These are phyloP conservation scores for Eulemur rubriventer DNA, from an alignment of 2,797 vertebrate species.

Conservation along the genomic window DNA sequence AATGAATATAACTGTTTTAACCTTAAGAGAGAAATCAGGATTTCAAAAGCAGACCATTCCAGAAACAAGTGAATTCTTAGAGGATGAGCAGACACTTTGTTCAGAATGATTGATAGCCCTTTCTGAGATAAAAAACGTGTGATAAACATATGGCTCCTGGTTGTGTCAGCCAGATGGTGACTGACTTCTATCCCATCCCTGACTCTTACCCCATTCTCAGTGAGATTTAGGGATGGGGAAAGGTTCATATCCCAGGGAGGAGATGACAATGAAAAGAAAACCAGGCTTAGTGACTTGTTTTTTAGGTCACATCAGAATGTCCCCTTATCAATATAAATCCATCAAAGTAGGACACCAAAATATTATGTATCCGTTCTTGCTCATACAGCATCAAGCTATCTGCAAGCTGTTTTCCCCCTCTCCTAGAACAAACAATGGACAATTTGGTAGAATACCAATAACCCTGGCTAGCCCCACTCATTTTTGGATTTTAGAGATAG, in stretches of 20 bases:
- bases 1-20: constrained; percentile 33
- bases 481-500: constrained; percentile 40
- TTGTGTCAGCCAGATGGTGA: constrained; percentile 17
- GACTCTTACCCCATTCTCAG: not conserved
- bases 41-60: constrained; percentile 30
- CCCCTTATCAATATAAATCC: not conserved
- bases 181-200: not conserved
- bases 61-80: constrained; percentile 40
- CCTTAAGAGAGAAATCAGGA: constrained; percentile 12
- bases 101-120: constrained; percentile 25
- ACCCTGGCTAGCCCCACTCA: not conserved
- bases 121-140: not conserved
- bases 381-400: constrained; percentile 10
- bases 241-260: constrained; percentile 1
- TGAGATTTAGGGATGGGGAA: constrained; percentile 25
- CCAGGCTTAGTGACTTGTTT: not conserved
- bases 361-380: constrained; percentile 1
- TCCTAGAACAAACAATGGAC: constrained; percentile 22
- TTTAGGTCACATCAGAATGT: constrained; percentile 18
- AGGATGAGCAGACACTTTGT: not conserved
- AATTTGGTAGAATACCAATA: constrained; percentile 22
- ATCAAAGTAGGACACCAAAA: constrained; percentile 46
- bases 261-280: not conserved
- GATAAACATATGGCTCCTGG: constrained; percentile 30
- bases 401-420: not conserved